A percentile compares a stretch with the other conserved stretches of the same genome.
Conservation (phyloP, 1,140 invertebrate species). For the Bicyclus anynana region DNA sequence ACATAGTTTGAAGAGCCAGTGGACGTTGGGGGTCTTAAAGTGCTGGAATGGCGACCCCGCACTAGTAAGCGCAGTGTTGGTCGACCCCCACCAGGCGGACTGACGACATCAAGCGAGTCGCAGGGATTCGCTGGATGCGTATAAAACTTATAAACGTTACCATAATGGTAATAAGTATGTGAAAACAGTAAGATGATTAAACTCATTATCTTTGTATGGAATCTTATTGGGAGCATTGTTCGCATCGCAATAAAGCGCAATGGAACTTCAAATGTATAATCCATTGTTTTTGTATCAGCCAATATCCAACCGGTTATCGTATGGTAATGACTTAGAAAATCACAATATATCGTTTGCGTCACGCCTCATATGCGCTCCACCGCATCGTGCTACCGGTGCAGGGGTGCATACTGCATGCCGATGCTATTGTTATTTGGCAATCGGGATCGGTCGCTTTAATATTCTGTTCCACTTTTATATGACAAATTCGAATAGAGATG, state of each 20-base stretch:
- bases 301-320: slow-evolving; percentile 32
- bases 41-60: no score
- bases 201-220: slow-evolving; percentile 1
- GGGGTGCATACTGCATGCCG: not conserved
- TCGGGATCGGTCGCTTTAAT: not conserved
- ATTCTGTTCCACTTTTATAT: not conserved
- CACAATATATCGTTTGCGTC: slow-evolving; percentile 45
- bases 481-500: not conserved
- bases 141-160: no score
- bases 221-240: slow-evolving; percentile 5
- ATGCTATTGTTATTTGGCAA: not conserved
- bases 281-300: slow-evolving; percentile 22
- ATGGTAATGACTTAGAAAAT: slow-evolving; percentile 37
- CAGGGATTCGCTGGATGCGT: no score
- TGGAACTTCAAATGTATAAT: slow-evolving; percentile 13
- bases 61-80: no score
- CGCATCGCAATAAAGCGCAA: not conserved
- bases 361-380: slow-evolving; percentile 36
- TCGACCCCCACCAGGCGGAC: no score
- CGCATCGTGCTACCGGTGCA: slow-evolving; percentile 6
- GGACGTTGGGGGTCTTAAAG: no score
- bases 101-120: no score
- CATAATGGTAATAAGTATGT: not conserved
- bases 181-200: not conserved
- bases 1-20: no score